Conservation (phyloP, 2,888 invertebrate genomes). For the Xestoiulus laeticollis region DNA sequence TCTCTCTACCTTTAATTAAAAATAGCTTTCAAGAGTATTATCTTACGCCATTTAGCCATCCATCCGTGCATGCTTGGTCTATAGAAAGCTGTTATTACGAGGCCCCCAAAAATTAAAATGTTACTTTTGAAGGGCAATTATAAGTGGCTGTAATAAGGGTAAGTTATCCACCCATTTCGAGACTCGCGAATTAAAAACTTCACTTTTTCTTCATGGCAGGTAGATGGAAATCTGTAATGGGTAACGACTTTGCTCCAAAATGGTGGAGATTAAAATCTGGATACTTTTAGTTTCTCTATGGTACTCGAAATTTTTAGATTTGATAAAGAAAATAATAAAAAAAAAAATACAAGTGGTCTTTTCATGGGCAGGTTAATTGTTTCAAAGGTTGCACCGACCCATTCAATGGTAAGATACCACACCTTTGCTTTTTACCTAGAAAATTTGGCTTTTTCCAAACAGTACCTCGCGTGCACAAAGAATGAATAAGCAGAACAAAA, state of each 20-base stretch:
- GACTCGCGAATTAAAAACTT: constrained; percentile 7
- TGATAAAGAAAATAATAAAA: neutral
- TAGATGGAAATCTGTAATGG: neutral
- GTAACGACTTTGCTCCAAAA: neutral
- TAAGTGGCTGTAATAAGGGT: neutral
- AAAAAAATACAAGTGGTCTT: neutral
- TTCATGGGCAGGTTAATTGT: constrained; percentile 20
- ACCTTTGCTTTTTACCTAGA: neutral
- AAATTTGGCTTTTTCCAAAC: neutral
- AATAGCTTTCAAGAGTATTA: neutral
- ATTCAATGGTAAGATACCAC: neutral
- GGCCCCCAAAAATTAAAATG: neutral
- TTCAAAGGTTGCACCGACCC: neutral
- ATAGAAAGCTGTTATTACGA: neutral
- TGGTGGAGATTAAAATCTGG: neutral
- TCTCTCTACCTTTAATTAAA: neutral
- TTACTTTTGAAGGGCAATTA: constrained; percentile 16
- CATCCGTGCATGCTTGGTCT: neutral
- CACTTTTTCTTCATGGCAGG: neutral
- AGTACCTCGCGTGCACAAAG: neutral
- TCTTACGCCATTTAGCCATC: neutral
- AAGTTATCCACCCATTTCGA: neutral
- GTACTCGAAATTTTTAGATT: neutral
- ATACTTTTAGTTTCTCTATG: neutral
- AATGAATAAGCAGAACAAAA: neutral